Percentiles rank a stretch among this genome's conserved stretches.
Conservation (phyloP, 2,113 vertebrate genomes). For the Strix uralensis region DNA sequence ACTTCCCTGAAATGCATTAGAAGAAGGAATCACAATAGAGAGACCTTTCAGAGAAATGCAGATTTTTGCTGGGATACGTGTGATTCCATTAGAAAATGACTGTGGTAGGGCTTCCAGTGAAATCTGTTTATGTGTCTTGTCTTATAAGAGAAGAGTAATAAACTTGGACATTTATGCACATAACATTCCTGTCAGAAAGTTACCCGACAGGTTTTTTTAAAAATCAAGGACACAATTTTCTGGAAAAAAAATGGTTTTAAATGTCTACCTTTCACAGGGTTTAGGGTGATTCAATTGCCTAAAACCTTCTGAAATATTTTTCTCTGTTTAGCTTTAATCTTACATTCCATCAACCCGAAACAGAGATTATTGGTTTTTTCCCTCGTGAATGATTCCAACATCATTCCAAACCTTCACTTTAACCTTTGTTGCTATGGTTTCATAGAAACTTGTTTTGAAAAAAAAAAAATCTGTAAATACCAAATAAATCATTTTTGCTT, state of each 20-base stretch:
- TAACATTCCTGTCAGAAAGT: neutral
- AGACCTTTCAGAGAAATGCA: neutral
- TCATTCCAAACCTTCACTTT: slow-evolving; percentile 34
- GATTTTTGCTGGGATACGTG: neutral
- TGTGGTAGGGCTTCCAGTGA: neutral
- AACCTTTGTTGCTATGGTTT: slow-evolving; percentile 29
- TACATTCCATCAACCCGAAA: neutral
- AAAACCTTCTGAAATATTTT: neutral
- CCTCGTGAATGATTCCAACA: neutral
- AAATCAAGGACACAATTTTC: neutral
- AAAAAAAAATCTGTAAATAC: neutral
- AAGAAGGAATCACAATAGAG: neutral
- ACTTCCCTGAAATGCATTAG: neutral
- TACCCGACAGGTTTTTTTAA: neutral
- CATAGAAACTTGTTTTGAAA: slow-evolving; percentile 34
- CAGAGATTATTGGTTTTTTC: neutral
- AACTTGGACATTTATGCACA: neutral
- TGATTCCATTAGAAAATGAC: neutral
- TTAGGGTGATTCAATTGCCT: neutral
- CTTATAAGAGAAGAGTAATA: neutral
- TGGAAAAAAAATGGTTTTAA: neutral
- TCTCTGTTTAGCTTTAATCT: neutral
- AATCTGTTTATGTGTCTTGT: neutral
- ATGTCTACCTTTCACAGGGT: neutral
- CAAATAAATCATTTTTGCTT: slow-evolving; percentile 46